Evolutionary conservation across 1,140 invertebrate genomes (phyloP).

Genomic region (Orchestia grillus): DNA sequence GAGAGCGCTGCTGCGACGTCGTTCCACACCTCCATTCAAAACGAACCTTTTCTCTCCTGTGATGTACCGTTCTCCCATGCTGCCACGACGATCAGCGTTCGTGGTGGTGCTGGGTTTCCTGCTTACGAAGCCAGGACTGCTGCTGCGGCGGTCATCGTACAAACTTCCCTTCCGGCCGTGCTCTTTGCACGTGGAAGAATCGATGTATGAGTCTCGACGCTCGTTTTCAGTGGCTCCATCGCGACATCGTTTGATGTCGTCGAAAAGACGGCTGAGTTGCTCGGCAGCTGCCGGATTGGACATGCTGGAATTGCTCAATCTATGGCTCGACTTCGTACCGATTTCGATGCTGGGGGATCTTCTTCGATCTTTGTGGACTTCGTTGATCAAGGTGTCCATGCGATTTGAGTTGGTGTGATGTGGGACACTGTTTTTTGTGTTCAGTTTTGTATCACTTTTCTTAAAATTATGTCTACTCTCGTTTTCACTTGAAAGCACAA

Average conservation of each 20-base stretch:
- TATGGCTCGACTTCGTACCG: background rate
- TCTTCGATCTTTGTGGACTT: background rate
- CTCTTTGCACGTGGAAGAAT: slow-evolving; percentile 59
- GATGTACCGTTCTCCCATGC: slow-evolving; percentile 43
- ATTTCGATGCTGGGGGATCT: background rate
- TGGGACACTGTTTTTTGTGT: background rate
- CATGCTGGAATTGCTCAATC: background rate
- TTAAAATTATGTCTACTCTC: background rate
- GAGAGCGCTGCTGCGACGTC: slow-evolving; percentile 58
- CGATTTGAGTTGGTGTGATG: background rate
- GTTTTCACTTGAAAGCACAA: background rate
- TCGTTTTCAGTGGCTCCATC: slow-evolving; percentile 57
- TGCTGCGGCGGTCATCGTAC: slow-evolving; percentile 61
- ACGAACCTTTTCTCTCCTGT: slow-evolving; percentile 73
- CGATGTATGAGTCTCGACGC: slow-evolving; percentile 60
- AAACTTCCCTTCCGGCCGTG: slow-evolving; percentile 57
- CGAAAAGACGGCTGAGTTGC: slow-evolving; percentile 53
- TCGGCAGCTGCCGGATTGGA: slow-evolving; percentile 14
- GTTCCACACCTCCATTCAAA: slow-evolving; percentile 65
- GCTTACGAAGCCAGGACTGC: slow-evolving; percentile 8
- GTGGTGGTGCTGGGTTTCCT: slow-evolving; percentile 68
- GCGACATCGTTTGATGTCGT: slow-evolving; percentile 59
- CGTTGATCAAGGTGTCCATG: background rate
- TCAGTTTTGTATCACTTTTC: background rate
- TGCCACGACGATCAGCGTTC: slow-evolving; percentile 1